Percentiles rank a stretch among this genome's conserved stretches.
phyloP scores from a whole-genome alignment of 2,888 invertebrate genomes.

The Hirtodrosophila cameraria region DNA sequence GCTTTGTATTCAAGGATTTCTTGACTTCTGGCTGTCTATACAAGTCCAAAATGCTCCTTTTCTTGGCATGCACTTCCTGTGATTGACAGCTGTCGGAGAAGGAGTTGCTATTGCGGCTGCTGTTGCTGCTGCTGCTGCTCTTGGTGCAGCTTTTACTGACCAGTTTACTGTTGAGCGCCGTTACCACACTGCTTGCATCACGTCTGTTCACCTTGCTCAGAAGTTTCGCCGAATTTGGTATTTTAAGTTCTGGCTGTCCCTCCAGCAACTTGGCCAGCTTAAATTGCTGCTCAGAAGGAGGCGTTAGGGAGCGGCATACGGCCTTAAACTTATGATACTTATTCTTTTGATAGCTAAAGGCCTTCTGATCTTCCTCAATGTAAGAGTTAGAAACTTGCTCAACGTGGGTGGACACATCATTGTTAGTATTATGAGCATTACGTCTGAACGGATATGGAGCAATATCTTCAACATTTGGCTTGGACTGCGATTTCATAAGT shows the following conservation, averaged over 20 bases:
- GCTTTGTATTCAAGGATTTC: no score
- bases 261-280: neutral
- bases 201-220: constrained; percentile 22
- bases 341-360: neutral
- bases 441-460: no score
- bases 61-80: neutral
- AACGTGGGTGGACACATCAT: no score
- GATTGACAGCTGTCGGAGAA: constrained; percentile 10
- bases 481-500: no score
- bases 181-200: constrained; percentile 1
- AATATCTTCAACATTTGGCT: no score
- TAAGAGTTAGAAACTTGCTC: no score
- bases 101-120: no score
- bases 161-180: constrained; percentile 1
- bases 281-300: neutral
- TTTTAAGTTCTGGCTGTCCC: neutral
- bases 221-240: constrained; percentile 30
- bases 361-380: no score
- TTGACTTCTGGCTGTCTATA: neutral
- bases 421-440: no score
- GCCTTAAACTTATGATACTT: neutral
- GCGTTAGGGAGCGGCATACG: neutral
- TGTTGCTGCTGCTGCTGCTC: neutral
- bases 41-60: neutral
- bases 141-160: neutral